Percentiles rank a stretch among this genome's conserved stretches.
phyloP scores from a whole-genome alignment of 2,797 vertebrate genomes.

The Caiman crocodilus region DNA sequence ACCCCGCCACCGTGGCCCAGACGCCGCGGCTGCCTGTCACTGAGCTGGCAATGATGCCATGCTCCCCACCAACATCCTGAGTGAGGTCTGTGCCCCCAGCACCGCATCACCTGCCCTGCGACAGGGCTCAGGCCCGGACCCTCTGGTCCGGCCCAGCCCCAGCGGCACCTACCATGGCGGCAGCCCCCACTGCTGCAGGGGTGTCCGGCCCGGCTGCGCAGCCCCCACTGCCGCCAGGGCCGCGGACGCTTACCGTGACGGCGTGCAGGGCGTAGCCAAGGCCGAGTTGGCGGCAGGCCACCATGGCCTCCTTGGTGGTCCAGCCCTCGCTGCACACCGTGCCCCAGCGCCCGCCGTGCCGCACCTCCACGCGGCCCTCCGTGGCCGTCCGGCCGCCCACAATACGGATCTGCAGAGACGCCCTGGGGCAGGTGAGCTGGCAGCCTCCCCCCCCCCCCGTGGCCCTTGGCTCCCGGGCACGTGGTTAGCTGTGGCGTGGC shows the following conservation, averaged over 20 bases:
- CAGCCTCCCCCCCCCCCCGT: neutral
- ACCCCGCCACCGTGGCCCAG: too few species aligned
- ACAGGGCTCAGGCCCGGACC: too few species aligned
- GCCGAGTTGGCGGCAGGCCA: conserved; percentile 92
- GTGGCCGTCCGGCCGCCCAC: conserved; percentile 86
- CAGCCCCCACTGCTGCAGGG: too few species aligned
- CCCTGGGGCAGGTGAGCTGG: conserved; percentile 84
- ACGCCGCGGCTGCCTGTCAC: too few species aligned
- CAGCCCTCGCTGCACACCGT: conserved; percentile 91
- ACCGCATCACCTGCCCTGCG: too few species aligned
- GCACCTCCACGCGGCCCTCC: conserved; percentile 92
- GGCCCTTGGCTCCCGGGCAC: neutral
- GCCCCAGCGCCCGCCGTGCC: conserved; percentile 90
- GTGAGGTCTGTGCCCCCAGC: neutral
- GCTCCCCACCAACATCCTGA: neutral
- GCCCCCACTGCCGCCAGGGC: neutral
- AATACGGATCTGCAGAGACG: conserved; percentile 88
- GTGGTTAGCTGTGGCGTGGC: neutral
- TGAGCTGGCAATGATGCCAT: neutral
- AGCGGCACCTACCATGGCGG: too few species aligned
- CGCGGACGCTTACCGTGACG: conserved; percentile 86
- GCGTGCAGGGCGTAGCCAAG: conserved; percentile 93
- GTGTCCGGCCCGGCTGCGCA: neutral
- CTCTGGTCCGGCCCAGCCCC: too few species aligned
- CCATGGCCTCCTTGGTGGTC: conserved; percentile 93